Base-by-base conservation (phyloP, 2,113 vertebrate genomes). In the Centropus unirufus region DNA sequence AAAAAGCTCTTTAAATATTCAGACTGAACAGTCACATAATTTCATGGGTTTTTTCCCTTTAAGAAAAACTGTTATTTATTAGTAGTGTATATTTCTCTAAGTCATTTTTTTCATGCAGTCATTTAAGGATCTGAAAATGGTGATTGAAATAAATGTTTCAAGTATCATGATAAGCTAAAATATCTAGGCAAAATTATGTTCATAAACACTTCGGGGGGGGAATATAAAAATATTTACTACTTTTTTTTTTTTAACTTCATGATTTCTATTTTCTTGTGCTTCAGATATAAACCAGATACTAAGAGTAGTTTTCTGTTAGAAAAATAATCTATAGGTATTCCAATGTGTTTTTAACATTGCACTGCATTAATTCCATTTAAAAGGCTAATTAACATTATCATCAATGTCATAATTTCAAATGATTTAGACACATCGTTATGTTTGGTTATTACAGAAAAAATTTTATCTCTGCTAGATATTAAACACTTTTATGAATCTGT, bases 351-450 rank as follows among this genome's bases (percentile, higher is more conserved):
- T 83, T 83, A 29, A 42, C 22, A 36, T 70, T 70, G 21, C 13
- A 23, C 40, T 70, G 6, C 0, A 20, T 77, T 92, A 81, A 83
- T 81, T 92, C 16, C 21, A 80, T 69, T 73, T 27, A 70, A 70
- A 74, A 84, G 61, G 32, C 80, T 86, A 90, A 93, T 93, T 95
- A 92, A 46, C 82, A 72, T 81, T 90, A 74, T 70, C 79, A 68
- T 89, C 66, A 67, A 49, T 87, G 78, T 84, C 82, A 93, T 88
- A 75, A 95, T 96, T 95, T 90, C n/a, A 92, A 80, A 92, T 94
- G 55, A 54, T 83, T 89, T 89, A 78, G 91, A 91, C 61, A 70
- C 54, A 93, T 82, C 39, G 54, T 91, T 95, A 83, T 91, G 57
- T 90, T 96, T 89, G 75, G 89, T 75, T 93, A 87, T 82, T 89